These are phyloP conservation scores for Somateria mollissima DNA, from an alignment of 2,797 vertebrate species.

Conservation along the genomic window DNA sequence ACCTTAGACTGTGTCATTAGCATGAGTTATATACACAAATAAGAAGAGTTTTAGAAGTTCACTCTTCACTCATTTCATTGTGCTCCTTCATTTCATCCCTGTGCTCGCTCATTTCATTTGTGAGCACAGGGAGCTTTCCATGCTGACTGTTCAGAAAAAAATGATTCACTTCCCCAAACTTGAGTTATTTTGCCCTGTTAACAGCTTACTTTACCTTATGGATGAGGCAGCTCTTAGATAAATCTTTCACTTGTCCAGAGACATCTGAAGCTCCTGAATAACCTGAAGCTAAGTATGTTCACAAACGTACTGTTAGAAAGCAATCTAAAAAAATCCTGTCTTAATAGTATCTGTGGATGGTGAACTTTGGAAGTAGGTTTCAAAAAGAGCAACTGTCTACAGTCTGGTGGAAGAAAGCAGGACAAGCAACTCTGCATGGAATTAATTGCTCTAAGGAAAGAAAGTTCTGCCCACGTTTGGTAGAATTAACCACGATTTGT, in stretches of 20 bases:
- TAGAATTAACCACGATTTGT: constrained; percentile 11
- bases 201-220: not conserved
- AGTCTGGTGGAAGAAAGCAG: constrained; percentile 31
- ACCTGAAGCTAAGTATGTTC: not conserved
- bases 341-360: constrained; percentile 14
- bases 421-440: constrained; percentile 19
- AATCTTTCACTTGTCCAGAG: constrained; percentile 11
- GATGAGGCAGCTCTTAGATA: not conserved
- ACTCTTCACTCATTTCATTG: too few relatives aligned
- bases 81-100: too few relatives aligned
- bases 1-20: not conserved
- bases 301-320: constrained; percentile 20
- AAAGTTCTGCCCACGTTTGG: not conserved
- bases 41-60: not conserved
- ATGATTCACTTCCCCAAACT: not conserved
- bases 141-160: not conserved
- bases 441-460: not conserved
- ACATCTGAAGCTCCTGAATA: not conserved
- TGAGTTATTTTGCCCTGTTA: not conserved
- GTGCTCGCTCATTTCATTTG: not conserved
- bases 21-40: not conserved
- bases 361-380: constrained; percentile 26
- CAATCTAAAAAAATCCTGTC: not conserved
- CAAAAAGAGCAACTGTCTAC: constrained; percentile 12
- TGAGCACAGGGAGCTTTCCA: not conserved